A percentile compares a stretch with the other conserved stretches of the same genome.
Conservation (phyloP, 2,113 vertebrate genomes). For the Ophthalmolycus amberensis region DNA sequence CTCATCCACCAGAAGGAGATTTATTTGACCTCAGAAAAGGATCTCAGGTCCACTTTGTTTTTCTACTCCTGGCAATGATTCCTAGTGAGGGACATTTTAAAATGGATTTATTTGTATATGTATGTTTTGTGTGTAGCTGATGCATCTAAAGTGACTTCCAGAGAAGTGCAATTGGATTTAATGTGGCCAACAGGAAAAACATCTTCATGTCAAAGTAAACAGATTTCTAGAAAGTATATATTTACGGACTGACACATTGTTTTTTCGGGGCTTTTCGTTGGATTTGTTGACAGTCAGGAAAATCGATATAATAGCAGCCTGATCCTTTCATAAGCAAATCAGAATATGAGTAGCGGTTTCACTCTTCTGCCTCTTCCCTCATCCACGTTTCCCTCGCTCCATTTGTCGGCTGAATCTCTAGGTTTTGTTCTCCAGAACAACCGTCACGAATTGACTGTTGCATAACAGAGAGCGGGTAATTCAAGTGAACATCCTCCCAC, state of each 20-base stretch:
- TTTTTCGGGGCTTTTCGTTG: background rate
- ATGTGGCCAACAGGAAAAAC: background rate
- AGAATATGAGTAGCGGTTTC: background rate
- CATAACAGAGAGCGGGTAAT: slow-evolving; percentile 37
- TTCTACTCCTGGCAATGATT: background rate
- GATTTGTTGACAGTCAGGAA: background rate
- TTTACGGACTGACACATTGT: background rate
- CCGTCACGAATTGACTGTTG: slow-evolving; percentile 24
- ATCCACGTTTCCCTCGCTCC: background rate
- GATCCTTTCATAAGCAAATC: background rate
- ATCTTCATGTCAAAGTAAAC: background rate
- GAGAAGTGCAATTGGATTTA: background rate
- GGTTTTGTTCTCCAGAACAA: slow-evolving; percentile 39
- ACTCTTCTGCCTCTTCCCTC: background rate
- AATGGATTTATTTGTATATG: background rate
- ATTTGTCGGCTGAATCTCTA: slow-evolving; percentile 27
- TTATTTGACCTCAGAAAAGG: slow-evolving; percentile 16
- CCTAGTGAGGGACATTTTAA: background rate
- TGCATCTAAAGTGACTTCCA: background rate
- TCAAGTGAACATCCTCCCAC: slow-evolving; percentile 53
- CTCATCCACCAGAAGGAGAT: slow-evolving; percentile 11
- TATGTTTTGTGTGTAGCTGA: background rate
- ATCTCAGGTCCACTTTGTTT: background rate
- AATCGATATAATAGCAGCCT: background rate
- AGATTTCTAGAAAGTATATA: background rate